phyloP scores from a whole-genome alignment of 2,888 invertebrate genomes.

The Latrodectus hesperus region DNA sequence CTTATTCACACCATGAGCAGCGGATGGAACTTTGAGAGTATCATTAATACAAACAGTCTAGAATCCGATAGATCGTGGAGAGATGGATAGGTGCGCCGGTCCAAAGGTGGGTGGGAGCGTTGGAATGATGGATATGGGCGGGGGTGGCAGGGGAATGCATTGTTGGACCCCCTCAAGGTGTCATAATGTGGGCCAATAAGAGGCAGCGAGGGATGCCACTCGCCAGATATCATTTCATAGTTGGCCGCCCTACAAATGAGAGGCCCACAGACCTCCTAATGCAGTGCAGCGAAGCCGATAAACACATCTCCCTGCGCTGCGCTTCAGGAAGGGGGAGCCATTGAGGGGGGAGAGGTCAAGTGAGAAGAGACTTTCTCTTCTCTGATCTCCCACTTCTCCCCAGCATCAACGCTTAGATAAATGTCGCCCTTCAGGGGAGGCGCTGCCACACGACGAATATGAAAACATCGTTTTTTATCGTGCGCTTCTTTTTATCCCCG shows the following conservation, averaged over 20 bases:
- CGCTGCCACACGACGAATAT: constrained; percentile 58
- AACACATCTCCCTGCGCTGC: constrained; percentile 30
- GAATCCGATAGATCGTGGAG: too few species aligned
- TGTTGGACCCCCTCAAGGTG: constrained; percentile 17
- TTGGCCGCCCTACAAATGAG: constrained; percentile 63
- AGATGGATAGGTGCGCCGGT: too few species aligned
- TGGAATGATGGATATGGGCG: constrained; percentile 39
- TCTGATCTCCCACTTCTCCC: constrained; percentile 2
- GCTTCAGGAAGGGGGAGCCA: neutral
- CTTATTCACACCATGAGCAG: too few species aligned
- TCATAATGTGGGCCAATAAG: constrained; percentile 60
- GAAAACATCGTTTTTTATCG: constrained; percentile 62
- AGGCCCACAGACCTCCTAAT: constrained; percentile 19
- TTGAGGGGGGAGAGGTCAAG: constrained; percentile 37
- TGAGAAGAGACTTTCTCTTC: constrained; percentile 17
- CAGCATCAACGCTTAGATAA: constrained; percentile 58
- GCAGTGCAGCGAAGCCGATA: constrained; percentile 57
- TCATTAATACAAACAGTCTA: too few species aligned
- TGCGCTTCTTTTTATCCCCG: constrained; percentile 28
- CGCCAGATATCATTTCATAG: constrained; percentile 66
- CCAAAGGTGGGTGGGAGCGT: neutral
- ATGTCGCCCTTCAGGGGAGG: constrained; percentile 65
- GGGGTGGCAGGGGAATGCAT: constrained; percentile 6
- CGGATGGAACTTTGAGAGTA: too few species aligned
- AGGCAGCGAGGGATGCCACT: constrained; percentile 35